These are phyloP conservation scores for Mobula hypostoma DNA, from an alignment of 2,113 vertebrate species.

Conservation along the genomic window DNA sequence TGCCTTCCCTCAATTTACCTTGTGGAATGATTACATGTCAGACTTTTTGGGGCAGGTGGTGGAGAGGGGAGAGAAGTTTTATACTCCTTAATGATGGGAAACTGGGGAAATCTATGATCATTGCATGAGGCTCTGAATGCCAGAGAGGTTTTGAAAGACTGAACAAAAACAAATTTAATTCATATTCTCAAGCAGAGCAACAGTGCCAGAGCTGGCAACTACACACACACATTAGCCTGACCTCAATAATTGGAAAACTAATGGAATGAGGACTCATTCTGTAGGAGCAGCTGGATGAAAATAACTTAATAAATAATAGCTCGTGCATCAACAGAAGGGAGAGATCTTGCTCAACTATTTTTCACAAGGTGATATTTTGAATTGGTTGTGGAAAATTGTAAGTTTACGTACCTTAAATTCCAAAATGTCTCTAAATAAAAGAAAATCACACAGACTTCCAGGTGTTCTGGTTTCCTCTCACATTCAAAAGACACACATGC, in stretches of 20 bases:
- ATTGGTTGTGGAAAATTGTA: not conserved
- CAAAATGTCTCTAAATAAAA: not conserved
- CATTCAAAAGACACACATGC: too few relatives aligned
- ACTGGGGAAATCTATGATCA: slow-evolving; percentile 47
- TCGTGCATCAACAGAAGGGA: not conserved
- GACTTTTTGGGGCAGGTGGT: not conserved
- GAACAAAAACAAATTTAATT: slow-evolving; percentile 11
- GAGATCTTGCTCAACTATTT: not conserved
- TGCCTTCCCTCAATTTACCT: slow-evolving; percentile 15
- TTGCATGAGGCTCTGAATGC: slow-evolving; percentile 42
- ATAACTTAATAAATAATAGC: slow-evolving; percentile 17
- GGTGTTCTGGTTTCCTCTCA: too few relatives aligned
- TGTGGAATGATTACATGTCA: not conserved
- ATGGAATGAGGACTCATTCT: slow-evolving; percentile 25
- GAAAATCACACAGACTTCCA: not conserved
- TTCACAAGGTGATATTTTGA: not conserved
- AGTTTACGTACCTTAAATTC: not conserved
- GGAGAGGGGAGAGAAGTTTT: slow-evolving; percentile 37
- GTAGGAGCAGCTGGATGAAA: not conserved
- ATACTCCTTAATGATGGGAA: slow-evolving; percentile 46
- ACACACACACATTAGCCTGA: slow-evolving; percentile 21
- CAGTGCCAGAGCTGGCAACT: slow-evolving; percentile 7
- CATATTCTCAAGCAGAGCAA: not conserved
- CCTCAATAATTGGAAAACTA: slow-evolving; percentile 35
- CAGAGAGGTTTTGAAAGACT: not conserved